Evolutionary conservation across 2,113 vertebrate genomes (phyloP).

Genomic region (Carlito syrichta): DNA sequence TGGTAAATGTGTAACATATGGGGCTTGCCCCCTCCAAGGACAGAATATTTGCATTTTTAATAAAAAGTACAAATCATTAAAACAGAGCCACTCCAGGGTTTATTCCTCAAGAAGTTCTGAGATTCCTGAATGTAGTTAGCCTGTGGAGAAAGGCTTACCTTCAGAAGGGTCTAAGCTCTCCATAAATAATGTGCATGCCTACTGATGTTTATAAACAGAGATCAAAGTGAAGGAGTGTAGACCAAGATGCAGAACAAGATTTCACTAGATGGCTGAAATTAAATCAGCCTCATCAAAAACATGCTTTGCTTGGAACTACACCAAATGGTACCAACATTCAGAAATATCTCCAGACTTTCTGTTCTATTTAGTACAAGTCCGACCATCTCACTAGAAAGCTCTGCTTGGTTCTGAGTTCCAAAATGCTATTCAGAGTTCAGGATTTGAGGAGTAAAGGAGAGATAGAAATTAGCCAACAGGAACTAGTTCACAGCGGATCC

Average conservation of each 20-base stretch:
- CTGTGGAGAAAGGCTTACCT: background rate
- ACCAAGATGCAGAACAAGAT: background rate
- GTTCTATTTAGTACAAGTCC: background rate
- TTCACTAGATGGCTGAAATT: background rate
- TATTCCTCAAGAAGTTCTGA: background rate
- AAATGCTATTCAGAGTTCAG: background rate
- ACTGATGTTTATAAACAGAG: background rate
- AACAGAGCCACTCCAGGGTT: background rate
- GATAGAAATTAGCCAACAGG: background rate
- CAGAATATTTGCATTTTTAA: constrained; percentile 24
- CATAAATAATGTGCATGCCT: background rate
- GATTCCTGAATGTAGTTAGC: background rate
- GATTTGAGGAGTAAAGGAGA: background rate
- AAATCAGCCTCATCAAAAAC: background rate
- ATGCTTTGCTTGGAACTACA: background rate
- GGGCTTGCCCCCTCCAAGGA: no score
- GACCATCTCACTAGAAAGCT: background rate
- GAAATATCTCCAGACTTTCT: background rate
- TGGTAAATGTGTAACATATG: background rate
- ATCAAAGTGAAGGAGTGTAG: background rate
- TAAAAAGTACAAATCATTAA: background rate
- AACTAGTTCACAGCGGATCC: background rate
- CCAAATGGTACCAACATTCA: background rate
- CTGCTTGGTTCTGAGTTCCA: background rate
- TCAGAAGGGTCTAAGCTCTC: background rate